Evolutionary conservation across 2,113 vertebrate genomes (phyloP), one percentile per base, ranked within the genome.

Genomic region (Menura novaehollandiae): DNA sequence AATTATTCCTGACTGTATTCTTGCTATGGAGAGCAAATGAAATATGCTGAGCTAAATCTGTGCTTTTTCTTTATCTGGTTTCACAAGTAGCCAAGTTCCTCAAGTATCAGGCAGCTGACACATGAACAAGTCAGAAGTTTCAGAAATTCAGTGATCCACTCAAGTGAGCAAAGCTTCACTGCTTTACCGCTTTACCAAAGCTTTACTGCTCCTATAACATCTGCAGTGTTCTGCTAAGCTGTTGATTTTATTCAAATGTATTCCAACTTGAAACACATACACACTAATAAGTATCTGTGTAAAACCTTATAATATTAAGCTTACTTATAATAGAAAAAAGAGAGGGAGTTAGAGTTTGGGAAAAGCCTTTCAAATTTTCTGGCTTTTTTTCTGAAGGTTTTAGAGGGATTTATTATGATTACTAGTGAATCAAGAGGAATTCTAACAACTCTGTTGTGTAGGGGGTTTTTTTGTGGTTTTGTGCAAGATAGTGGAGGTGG

Each of bases 131-230:
- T 95, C 76, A 82, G 39, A 56, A 81, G 44, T 55, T 96, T 96
- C 47, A 85, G 67, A 93, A 97, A 95, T 53, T 91, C 64, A 91
- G 28, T 82, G 77, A 95, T 96, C 94, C 74, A 92, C 74, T 95
- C 59, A 85, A 80, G 53, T 79, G 69, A 97, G 67, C 81, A 96
- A 96, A 94, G 72, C 66, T 82, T 47, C 88, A 60, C 39, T 41
- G 39, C 39, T 41, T 68, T 91, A 68, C 21, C 85, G 39, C 39
- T 41, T 68, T 91, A 68, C 21, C 85, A 84, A 79, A 85, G 47
- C 60, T 53, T 96, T 85, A 55, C 81, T 62, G 62, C 81, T 85
- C 35, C 91, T 67, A 51, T 63, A 71, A 72, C 81, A 60, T 91
- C 64, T 87, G 67, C 67, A 62, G 52, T 86, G 87, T 84, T 96